Conservation (phyloP, 2,888 invertebrate species). For the Cactoblastis cactorum region DNA sequence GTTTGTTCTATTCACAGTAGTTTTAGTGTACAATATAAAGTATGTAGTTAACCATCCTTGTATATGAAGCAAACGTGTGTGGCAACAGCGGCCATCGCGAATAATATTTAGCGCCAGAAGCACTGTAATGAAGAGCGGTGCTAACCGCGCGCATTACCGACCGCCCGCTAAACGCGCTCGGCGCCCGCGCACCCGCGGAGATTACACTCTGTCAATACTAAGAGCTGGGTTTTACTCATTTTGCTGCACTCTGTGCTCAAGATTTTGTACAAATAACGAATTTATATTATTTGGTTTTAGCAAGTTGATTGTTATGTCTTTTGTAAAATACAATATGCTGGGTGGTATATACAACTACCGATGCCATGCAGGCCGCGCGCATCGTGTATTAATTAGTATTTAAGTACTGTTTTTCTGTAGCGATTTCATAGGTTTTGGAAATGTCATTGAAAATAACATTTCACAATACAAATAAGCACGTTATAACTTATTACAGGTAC, state of each 20-base stretch:
- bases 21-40: not conserved
- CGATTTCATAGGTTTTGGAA: no score
- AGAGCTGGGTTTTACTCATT: constrained; percentile 36
- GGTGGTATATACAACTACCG: no score
- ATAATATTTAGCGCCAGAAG: constrained; percentile 52
- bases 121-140: constrained; percentile 67
- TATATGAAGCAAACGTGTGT: constrained; percentile 18
- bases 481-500: no score
- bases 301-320: not conserved
- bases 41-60: not conserved
- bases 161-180: constrained; percentile 56
- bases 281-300: no score
- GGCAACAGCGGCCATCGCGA: constrained; percentile 44
- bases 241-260: constrained; percentile 21
- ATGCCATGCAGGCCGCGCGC: no score
- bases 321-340: no score
- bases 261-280: constrained; percentile 1
- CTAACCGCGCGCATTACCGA: constrained; percentile 68
- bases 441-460: no score
- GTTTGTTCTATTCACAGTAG: not conserved
- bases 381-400: no score
- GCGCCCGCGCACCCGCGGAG: constrained; percentile 48
- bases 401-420: no score
- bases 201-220: constrained; percentile 76
- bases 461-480: no score